phyloP scores from a whole-genome alignment of 2,113 vertebrate genomes.

The Kryptolebias marmoratus region DNA sequence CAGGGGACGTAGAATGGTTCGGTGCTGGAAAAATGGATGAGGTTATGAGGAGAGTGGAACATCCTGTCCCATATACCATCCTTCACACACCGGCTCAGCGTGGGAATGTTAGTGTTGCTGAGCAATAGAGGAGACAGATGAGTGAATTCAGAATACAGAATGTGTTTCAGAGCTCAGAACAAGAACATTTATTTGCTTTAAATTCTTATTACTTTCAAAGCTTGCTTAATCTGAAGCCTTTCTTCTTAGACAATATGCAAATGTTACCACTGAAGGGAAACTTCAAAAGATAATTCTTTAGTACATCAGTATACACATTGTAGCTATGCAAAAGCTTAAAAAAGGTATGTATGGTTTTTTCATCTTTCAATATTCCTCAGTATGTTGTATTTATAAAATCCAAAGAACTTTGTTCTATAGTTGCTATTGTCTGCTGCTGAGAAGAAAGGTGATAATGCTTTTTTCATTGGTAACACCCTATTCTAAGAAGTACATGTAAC shows the following conservation, averaged over 20 bases:
- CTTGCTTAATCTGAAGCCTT: constrained; percentile 50
- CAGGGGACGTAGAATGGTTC: constrained; percentile 56
- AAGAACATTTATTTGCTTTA: constrained; percentile 52
- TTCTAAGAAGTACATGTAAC: no score
- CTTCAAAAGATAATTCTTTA: background rate
- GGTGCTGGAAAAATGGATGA: constrained; percentile 65
- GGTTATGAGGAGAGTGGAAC: constrained; percentile 66
- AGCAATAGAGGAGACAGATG: constrained; percentile 51
- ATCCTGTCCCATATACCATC: constrained; percentile 67
- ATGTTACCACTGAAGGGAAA: constrained; percentile 50
- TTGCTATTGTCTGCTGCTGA: no score
- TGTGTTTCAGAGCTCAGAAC: constrained; percentile 47
- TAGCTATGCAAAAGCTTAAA: background rate
- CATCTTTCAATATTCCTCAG: background rate
- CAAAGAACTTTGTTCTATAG: no score
- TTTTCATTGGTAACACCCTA: no score
- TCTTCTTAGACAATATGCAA: constrained; percentile 33
- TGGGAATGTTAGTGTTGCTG: constrained; percentile 54
- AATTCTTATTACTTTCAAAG: constrained; percentile 49
- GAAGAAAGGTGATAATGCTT: no score
- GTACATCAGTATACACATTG: background rate
- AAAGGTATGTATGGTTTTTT: background rate
- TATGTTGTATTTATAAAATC: background rate
- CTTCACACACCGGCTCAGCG: constrained; percentile 30
- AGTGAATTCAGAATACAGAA: constrained; percentile 47